Conservation (phyloP, 2,888 invertebrate species). For the Micropterix aruncella region DNA sequence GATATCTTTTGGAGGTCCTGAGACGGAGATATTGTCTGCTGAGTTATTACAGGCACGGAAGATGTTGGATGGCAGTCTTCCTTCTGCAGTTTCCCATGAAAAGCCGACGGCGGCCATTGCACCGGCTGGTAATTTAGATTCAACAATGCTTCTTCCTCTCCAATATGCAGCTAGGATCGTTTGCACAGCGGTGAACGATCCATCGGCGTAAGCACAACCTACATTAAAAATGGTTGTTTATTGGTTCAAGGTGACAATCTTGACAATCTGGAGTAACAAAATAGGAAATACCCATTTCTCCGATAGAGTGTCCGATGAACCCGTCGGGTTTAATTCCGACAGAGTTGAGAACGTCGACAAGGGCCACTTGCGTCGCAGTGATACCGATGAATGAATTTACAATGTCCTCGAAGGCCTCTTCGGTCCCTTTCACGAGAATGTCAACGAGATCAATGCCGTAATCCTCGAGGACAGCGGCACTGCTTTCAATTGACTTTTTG, state of each 20-base stretch:
- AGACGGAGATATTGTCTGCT: constrained; percentile 79
- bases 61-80: constrained; percentile 63
- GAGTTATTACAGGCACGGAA: constrained; percentile 92
- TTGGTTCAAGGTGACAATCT: neutral
- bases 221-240: constrained; percentile 15
- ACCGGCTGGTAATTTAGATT: constrained; percentile 57
- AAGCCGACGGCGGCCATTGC: constrained; percentile 90
- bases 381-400: constrained; percentile 86
- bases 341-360: constrained; percentile 74
- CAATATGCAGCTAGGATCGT: constrained; percentile 89
- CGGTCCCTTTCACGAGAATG: constrained; percentile 61
- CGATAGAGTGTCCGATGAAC: constrained; percentile 92
- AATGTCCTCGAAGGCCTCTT: constrained; percentile 70
- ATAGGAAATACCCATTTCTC: constrained; percentile 53
- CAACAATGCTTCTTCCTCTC: constrained; percentile 74
- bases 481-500: constrained; percentile 59
- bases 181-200: constrained; percentile 87
- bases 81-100: constrained; percentile 69
- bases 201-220: constrained; percentile 95
- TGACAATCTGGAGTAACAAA: neutral
- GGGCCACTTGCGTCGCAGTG: constrained; percentile 89
- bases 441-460: constrained; percentile 74
- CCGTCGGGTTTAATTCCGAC: constrained; percentile 80
- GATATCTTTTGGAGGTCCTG: constrained; percentile 66
- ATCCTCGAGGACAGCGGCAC: constrained; percentile 61